Evolutionary conservation across 2,888 invertebrate genomes (phyloP).

Genomic region (Epistrophe grossulariae): DNA sequence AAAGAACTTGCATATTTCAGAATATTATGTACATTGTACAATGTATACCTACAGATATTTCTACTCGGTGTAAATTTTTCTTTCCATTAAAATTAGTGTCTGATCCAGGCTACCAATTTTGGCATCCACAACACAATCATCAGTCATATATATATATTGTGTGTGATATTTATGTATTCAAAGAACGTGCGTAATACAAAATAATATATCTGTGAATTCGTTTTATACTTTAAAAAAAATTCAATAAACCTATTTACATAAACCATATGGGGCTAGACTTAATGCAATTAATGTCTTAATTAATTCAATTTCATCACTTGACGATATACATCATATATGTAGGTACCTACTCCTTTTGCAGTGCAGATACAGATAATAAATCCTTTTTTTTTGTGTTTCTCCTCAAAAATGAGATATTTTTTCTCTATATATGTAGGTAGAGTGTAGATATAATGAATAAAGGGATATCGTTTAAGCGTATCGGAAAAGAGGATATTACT

Average conservation of each 20-base stretch:
- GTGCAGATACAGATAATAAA: not conserved
- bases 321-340: constrained; percentile 3
- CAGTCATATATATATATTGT: not conserved
- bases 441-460: not conserved
- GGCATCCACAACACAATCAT: constrained; percentile 1
- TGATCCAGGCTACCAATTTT: not conserved
- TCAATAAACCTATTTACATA: not conserved
- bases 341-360: not conserved
- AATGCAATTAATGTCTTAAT: constrained; percentile 52
- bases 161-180: not conserved
- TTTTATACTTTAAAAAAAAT: constrained; percentile 3
- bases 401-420: not conserved
- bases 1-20: constrained; percentile 11
- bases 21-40: too few relatives aligned
- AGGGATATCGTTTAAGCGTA: constrained; percentile 1
- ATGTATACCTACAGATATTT: not conserved
- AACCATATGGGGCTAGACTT: constrained; percentile 26
- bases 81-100: constrained; percentile 13
- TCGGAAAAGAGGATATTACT: not conserved
- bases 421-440: too few relatives aligned
- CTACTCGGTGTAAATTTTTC: not conserved
- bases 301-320: constrained; percentile 43
- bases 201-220: constrained; percentile 10
- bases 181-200: not conserved
- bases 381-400: not conserved